These are phyloP conservation scores for Montipora sp. DNA, from an alignment of 64 coral and sea anemone genomes.

Conservation along the genomic window DNA sequence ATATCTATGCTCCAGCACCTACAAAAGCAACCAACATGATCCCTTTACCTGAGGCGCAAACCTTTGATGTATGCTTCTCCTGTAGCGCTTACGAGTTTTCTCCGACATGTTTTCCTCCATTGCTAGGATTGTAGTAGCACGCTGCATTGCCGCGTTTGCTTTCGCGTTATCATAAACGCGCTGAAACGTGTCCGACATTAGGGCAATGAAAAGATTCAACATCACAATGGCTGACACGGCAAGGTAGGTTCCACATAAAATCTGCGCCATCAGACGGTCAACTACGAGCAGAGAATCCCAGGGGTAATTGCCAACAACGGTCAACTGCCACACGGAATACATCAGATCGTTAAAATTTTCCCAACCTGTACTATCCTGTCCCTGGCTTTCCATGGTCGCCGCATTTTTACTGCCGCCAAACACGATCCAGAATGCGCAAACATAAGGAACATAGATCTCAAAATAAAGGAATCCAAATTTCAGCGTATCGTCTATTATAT, in stretches of 20 bases:
- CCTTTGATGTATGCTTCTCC: constrained; percentile 61
- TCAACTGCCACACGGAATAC: constrained; percentile 98
- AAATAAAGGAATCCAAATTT: constrained; percentile 93
- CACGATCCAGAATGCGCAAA: constrained; percentile 97
- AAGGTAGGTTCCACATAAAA: constrained; percentile 90
- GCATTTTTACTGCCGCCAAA: constrained; percentile 90
- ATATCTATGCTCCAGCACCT: no score
- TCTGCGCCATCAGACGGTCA: constrained; percentile 92
- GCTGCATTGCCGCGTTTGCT: constrained; percentile 93
- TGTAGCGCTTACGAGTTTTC: constrained; percentile 58
- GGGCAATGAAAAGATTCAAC: constrained; percentile 97
- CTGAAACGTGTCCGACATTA: constrained; percentile 99
- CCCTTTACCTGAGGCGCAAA: constrained; percentile 80
- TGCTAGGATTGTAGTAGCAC: constrained; percentile 78
- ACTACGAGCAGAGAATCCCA: constrained; percentile 89
- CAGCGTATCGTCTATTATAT: constrained; percentile 93
- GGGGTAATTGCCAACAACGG: constrained; percentile 92
- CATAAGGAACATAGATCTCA: constrained; percentile 89
- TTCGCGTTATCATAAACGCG: constrained; percentile 98
- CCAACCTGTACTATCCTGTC: constrained; percentile 81
- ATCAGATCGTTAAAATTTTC: constrained; percentile 90
- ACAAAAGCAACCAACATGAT: no score
- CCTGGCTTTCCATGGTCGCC: constrained; percentile 42
- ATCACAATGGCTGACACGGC: constrained; percentile 92
- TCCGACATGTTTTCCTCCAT: constrained; percentile 85